phyloP scores from a whole-genome alignment of 2,113 vertebrate species.

The Panthera tigris region DNA sequence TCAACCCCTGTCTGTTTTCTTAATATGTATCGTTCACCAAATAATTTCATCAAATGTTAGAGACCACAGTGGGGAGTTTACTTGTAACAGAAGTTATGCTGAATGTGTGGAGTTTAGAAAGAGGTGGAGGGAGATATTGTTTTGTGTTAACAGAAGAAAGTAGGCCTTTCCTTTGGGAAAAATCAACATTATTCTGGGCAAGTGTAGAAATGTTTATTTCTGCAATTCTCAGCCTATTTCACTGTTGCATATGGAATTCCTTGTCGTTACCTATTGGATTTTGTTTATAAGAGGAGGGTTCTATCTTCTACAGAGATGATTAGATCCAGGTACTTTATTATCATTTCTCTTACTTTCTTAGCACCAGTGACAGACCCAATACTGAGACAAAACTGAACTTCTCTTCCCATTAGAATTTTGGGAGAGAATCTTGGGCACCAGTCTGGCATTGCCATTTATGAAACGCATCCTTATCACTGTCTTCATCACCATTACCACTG shows the following conservation, averaged over 20 bases:
- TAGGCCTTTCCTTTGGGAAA: neutral
- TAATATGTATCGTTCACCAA: neutral
- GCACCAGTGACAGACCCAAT: neutral
- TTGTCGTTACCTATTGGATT: neutral
- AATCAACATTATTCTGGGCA: neutral
- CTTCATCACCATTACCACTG: neutral
- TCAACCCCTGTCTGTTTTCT: neutral
- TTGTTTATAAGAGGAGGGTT: neutral
- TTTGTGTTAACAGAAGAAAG: neutral
- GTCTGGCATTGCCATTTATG: neutral
- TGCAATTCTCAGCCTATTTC: neutral
- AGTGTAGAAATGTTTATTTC: neutral
- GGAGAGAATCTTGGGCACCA: neutral
- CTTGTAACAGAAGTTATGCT: neutral
- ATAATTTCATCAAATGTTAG: neutral
- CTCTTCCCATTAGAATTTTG: neutral
- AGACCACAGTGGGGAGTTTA: neutral
- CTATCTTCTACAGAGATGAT: neutral
- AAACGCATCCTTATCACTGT: neutral
- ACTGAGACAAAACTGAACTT: neutral
- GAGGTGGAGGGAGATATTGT: neutral
- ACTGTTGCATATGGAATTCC: neutral
- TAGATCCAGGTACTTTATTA: neutral
- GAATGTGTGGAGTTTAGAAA: neutral
- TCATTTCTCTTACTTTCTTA: neutral